Evolutionary conservation across 2,113 vertebrate species (phyloP).

Genomic region (Paedocypris sp.): DNA sequence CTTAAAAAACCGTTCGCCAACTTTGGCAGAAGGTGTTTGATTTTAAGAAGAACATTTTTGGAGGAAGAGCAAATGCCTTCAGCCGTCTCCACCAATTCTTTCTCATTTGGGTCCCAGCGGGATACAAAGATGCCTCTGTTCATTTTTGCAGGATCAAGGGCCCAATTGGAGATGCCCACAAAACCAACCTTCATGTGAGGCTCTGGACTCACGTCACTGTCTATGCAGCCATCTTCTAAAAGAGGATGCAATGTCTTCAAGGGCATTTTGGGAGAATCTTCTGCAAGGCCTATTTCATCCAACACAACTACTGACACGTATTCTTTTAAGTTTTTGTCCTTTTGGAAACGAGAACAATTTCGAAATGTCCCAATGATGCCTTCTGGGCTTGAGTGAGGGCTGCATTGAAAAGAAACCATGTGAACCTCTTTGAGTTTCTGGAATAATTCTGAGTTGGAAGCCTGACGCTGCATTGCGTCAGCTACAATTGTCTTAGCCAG

Average conservation of each 20-base stretch:
- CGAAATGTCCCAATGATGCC: conserved; percentile 65
- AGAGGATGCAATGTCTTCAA: conserved; percentile 69
- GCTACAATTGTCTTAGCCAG: conserved; percentile 66
- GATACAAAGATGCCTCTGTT: conserved; percentile 69
- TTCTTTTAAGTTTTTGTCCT: conserved; percentile 60
- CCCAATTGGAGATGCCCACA: conserved; percentile 72
- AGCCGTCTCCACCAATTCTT: conserved; percentile 63
- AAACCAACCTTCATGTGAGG: conserved; percentile 66
- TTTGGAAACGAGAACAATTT: conserved; percentile 66
- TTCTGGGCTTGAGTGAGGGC: conserved; percentile 67
- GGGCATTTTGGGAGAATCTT: conserved; percentile 70
- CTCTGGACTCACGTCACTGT: conserved; percentile 57
- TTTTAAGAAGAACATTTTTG: conserved; percentile 38
- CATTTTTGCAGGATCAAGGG: conserved; percentile 71
- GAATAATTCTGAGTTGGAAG: conserved; percentile 52
- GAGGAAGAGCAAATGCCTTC: conserved; percentile 62
- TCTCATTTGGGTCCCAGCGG: conserved; percentile 58
- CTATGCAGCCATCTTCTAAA: conserved; percentile 64
- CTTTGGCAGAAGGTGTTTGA: conserved; percentile 53
- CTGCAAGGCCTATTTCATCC: conserved; percentile 67
- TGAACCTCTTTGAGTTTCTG: conserved; percentile 61
- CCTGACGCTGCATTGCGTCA: conserved; percentile 62
- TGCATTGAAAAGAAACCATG: conserved; percentile 71
- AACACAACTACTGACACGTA: conserved; percentile 67
- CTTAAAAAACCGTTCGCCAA: conserved; percentile 57